phyloP scores from a whole-genome alignment of 2,888 invertebrate species.

The Ochropleura leucogaster region DNA sequence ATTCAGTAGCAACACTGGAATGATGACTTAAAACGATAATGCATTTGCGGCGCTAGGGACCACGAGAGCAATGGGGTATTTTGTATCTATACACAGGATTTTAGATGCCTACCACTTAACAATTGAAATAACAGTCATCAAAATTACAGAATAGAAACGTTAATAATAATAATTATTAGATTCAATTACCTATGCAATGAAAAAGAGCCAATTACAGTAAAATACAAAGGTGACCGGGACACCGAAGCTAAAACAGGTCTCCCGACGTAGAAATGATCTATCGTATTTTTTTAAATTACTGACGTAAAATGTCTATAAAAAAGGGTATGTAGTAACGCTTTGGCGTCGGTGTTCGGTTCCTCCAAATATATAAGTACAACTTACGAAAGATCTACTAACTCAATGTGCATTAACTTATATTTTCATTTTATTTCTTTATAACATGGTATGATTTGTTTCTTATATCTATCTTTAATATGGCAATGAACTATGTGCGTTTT shows the following conservation, averaged over 20 bases:
- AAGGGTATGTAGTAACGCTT: too few relatives aligned
- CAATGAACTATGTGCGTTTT: slow-evolving; percentile 57
- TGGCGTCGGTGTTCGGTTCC: too few relatives aligned
- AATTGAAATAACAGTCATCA: slow-evolving; percentile 1
- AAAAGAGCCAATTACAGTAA: background rate
- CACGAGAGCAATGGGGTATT: background rate
- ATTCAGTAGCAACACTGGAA: slow-evolving; percentile 41
- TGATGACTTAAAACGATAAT: slow-evolving; percentile 34
- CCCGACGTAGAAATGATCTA: too few relatives aligned
- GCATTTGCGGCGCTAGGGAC: background rate
- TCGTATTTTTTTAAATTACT: too few relatives aligned
- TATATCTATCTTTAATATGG: slow-evolving; percentile 59
- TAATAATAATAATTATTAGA: slow-evolving; percentile 13
- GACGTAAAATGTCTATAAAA: too few relatives aligned
- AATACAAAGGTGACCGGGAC: background rate
- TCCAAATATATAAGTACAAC: background rate
- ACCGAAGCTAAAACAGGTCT: too few relatives aligned
- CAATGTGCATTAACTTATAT: background rate
- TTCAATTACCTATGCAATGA: slow-evolving; percentile 7
- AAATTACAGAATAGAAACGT: background rate
- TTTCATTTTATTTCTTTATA: background rate
- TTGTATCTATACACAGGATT: slow-evolving; percentile 24
- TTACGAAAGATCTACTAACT: slow-evolving; percentile 2
- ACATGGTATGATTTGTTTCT: slow-evolving; percentile 8
- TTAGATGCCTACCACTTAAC: slow-evolving; percentile 22